Base-by-base conservation (phyloP, 2,888 invertebrate species). In the Lydus trimaculatus region DNA sequence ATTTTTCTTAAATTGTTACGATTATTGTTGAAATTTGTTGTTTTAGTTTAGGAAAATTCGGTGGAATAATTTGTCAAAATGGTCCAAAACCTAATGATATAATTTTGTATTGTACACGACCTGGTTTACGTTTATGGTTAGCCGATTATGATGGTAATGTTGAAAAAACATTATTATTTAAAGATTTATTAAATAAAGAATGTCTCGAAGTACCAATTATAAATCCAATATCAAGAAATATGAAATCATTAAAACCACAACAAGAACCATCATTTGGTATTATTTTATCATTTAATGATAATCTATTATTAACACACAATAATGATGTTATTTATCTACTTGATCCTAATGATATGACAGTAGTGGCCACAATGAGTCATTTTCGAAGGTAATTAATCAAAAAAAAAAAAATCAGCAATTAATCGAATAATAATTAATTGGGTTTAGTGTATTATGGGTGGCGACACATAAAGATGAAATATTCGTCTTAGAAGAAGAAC, bases 91-190 rank as follows among this genome's bases (percentile, higher is more conserved):
- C 87, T 62, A 82, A 76, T 65, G 85, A 86, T 76, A 76, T 82
- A 33, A 85, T 90, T 64, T 88, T 94, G 64, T 94, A 91, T 85
- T 93, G 95, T 79, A 91, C 93, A 63, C 89, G 97, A 33, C 94
- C 96, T 20, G 96, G 96, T 8, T 87, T 94, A 70, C 87, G 97
- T 48, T 87, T 97, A 76, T 97, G 97, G 97, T 87, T 93, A 67
- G 91, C 96, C 0, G 91, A 93, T 85, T 83, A 87, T 25, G 82
- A 86, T 36, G 97, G 97, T 0, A 89, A 89, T 72, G 97, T 97
- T n/a, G 88, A 90, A 65, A 93, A 93, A 85, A 97, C 97, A 0
- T 86, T 95, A 59, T 88, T 96, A 28, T 96, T 96, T 82, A 94
- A 94, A 87, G 85, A 85, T 64, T 73, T 85, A 59, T 71, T 85